Evolutionary conservation across 2,888 invertebrate species (phyloP), one percentile per base, ranked within the genome.

Genomic region (Agrochola litura): DNA sequence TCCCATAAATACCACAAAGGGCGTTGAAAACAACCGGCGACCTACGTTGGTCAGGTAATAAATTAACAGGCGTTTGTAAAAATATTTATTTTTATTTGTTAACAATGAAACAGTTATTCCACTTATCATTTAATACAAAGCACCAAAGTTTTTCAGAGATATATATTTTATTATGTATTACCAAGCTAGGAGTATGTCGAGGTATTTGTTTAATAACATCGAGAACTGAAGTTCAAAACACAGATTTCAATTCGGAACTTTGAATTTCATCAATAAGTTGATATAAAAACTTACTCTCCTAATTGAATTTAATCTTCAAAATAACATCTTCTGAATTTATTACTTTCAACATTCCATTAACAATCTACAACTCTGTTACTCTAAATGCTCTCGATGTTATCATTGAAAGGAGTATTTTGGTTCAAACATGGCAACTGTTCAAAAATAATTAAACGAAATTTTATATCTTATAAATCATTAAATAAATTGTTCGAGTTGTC

Each of bases 41-140:
- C 25, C 16, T 41, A n/a, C 16, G 6, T 41, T 37, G 49, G 16
- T 30, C 22, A 60, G 49, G 56, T 43, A 70, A 49, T 52, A 68
- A 83, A 61, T 69, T 12, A 72, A 77, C 0, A 76, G 0, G 12
- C 9, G 1, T 71, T 73, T 73, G 43, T 58, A 71, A 85, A 82
- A 87, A 82, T 86, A 80, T 77, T 82, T 84, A 81, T 72, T 75
- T 85, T 86, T 86, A 88, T 86, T 87, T 69, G 73, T 84, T 86
- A 88, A 87, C 87, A 87, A 83, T 82, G 68, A 79, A 82, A 86
- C 87, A 86, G 79, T 79, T 76, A 78, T 70, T 83, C 12, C 77
- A 81, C 81, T 78, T 83, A 83, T 85, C 71, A 60, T 81, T 82
- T 68, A 77, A 72, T 69, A 81, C 80, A 86, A 88, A 88, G 88